Base-by-base conservation (phyloP, 2,888 invertebrate species). In the Piscicola geometra region DNA sequence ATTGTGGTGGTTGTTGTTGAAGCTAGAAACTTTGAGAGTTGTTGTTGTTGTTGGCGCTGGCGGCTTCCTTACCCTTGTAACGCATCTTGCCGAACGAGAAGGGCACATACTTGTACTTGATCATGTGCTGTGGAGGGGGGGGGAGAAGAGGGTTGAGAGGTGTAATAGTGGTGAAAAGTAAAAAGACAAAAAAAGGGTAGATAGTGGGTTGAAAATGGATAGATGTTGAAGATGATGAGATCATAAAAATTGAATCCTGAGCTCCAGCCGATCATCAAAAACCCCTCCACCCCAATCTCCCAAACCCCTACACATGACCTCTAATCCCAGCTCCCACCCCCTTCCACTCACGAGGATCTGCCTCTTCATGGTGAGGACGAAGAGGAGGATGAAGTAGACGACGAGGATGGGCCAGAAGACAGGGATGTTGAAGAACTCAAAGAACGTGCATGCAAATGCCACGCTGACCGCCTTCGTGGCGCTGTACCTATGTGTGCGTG, bases 371-470 rank as follows among this genome's bases (percentile, higher is more conserved):
- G 99, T 99, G 85, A 99, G 93, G 87, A 94, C 93, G 88, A 98
- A 94, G 81, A 99, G 88, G 77, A 97, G 94, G 85, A 99, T 93
- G 88, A 99, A 99, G 88, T 99, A 99, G 93, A 99, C 94, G 83
- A 99, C 96, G 86, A 99, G 89, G 83, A 99, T 99, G 78, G 99
- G 99, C 99, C 99, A 99, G 88, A 99, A 99, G 83, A 99, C 99
- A 84, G 99, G 99, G 86, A 99, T 92, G 89, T 99, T 96, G 87
- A 98, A 95, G 82, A 92, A 91, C 83, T 98, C 95, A 86, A 99
- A 96, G 87, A 96, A 93, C 77, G 99, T 99, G 88, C 95, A 96
- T 81, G 90, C 87, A 84, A 93, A 89, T 66, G 92, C 95, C 81
- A 99, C 89, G 18, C 94, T 81, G 56, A 97, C 94, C 81, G 97